A percentile compares a stretch with the other conserved stretches of the same genome.
Evolutionary conservation across 2,113 vertebrate species (phyloP).

Genomic region (Barnardius zonarius): DNA sequence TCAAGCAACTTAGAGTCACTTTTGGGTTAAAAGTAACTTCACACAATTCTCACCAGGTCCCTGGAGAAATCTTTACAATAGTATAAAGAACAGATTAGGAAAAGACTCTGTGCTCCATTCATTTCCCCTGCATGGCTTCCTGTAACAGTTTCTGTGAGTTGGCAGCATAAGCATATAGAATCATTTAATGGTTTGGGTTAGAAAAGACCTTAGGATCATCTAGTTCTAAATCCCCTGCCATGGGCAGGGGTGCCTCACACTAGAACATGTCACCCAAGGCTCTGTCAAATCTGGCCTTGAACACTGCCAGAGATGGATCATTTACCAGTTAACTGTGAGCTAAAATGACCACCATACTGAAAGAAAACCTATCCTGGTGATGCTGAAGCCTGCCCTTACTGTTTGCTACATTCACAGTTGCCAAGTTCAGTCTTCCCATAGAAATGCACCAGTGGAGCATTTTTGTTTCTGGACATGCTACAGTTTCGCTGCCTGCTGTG

Average conservation of each 20-base stretch:
- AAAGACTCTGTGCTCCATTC: not conserved
- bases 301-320: too few relatives aligned
- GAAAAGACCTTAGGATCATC: too few relatives aligned
- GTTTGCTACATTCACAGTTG: rapidly evolving
- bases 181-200: too few relatives aligned
- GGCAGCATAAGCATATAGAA: not conserved
- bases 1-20: not conserved
- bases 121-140: not conserved
- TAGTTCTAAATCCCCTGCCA: too few relatives aligned
- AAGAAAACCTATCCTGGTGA: not conserved
- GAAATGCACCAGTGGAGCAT: not conserved
- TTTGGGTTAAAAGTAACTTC: not conserved
- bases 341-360: not conserved
- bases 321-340: not conserved
- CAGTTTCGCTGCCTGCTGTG: not conserved
- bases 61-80: not conserved
- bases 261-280: too few relatives aligned
- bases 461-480: not conserved
- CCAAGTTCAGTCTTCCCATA: not conserved
- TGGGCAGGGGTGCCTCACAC: too few relatives aligned
- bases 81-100: not conserved
- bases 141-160: not conserved
- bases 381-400: not conserved
- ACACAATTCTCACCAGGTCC: not conserved
- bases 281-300: too few relatives aligned